Evolutionary conservation across 2,888 invertebrate species (phyloP).

Genomic region (Eupithecia centaureata): DNA sequence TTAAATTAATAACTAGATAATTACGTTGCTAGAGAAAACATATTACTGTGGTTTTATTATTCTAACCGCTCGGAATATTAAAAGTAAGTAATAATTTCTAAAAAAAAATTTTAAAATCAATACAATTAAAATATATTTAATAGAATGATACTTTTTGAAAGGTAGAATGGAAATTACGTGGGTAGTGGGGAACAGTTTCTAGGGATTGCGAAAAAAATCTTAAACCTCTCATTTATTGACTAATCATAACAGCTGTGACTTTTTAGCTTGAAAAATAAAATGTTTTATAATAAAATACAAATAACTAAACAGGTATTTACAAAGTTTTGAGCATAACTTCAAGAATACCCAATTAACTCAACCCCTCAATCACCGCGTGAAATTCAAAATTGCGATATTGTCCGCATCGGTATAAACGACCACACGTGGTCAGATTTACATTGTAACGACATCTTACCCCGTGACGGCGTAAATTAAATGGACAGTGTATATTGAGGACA

Average conservation of each 20-base stretch:
- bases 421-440: slow-evolving; percentile 67
- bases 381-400: slow-evolving; percentile 54
- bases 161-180: no score
- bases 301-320: background rate
- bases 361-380: slow-evolving; percentile 53
- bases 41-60: background rate
- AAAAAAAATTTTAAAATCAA: no score
- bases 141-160: no score
- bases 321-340: slow-evolving; percentile 4
- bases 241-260: background rate
- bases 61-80: background rate
- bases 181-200: no score
- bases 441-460: slow-evolving; percentile 45
- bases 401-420: slow-evolving; percentile 59
- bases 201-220: no score
- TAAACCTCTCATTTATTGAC: no score
- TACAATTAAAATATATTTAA: no score
- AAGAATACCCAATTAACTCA: slow-evolving; percentile 38
- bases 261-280: no score
- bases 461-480: slow-evolving; percentile 43
- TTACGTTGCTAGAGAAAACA: background rate
- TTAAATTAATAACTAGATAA: slow-evolving; percentile 13
- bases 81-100: background rate
- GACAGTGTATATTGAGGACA: slow-evolving; percentile 32
- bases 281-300: background rate